These are phyloP conservation scores for Erinaceus europaeus DNA, from an alignment of 2,113 vertebrate species.

Conservation along the genomic window DNA sequence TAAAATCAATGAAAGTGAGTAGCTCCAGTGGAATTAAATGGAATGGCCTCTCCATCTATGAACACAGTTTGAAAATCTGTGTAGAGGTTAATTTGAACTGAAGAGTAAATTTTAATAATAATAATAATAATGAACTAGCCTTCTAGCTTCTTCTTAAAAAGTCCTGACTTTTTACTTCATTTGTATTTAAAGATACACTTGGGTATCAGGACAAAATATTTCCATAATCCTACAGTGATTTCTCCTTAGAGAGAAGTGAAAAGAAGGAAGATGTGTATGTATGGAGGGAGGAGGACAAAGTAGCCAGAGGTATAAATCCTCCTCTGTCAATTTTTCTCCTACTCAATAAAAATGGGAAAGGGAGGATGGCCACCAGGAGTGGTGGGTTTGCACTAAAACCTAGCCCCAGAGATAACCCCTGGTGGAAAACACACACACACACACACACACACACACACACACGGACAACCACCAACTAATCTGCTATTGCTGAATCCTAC, in stretches of 20 bases:
- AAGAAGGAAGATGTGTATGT: background rate
- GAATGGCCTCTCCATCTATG: background rate
- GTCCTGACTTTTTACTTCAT: conserved; percentile 16
- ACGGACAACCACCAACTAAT: background rate
- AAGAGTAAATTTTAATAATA: no score
- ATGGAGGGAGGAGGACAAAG: background rate
- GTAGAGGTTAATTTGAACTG: background rate
- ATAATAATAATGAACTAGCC: no score
- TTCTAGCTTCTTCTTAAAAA: background rate
- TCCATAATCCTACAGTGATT: background rate
- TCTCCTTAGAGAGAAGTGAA: background rate
- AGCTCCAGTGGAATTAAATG: background rate
- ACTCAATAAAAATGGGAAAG: no score
- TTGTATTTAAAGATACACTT: conserved; percentile 20
- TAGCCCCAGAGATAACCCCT: no score
- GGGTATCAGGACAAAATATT: conserved; percentile 7
- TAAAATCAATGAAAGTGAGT: background rate
- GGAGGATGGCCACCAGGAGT: no score
- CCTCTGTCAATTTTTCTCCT: no score
- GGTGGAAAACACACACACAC: no score
- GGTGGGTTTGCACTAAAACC: no score
- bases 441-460: no score
- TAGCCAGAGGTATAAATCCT: background rate
- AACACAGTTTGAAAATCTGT: background rate
- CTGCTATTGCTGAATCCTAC: background rate